These are phyloP conservation scores for Drosophila serrata DNA, from an alignment of 1,140 invertebrate species.

Conservation along the genomic window DNA sequence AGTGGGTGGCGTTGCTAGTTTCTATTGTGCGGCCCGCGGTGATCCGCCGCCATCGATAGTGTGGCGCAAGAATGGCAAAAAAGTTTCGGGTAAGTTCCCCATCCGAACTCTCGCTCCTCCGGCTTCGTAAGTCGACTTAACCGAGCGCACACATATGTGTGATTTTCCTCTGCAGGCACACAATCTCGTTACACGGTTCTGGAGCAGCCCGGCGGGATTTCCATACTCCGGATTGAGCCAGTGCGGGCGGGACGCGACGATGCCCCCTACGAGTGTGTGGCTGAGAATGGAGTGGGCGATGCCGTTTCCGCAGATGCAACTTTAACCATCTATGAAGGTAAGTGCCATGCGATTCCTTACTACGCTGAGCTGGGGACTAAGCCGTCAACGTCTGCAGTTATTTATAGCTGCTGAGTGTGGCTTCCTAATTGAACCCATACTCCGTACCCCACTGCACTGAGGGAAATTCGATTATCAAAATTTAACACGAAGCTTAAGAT, in stretches of 20 bases:
- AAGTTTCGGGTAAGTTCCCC: constrained; percentile 89
- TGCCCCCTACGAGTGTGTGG: constrained; percentile 97
- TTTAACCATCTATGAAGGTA: constrained; percentile 95
- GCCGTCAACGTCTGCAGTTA: constrained; percentile 41
- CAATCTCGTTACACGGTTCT: constrained; percentile 89
- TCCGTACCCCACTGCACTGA: constrained; percentile 33
- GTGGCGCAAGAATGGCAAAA: constrained; percentile 96
- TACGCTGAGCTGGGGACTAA: constrained; percentile 15
- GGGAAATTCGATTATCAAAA: constrained; percentile 5
- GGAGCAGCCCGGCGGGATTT: constrained; percentile 88
- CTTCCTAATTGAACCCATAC: constrained; percentile 51
- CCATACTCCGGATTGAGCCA: constrained; percentile 96
- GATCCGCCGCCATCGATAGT: constrained; percentile 95
- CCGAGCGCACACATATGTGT: constrained; percentile 7
- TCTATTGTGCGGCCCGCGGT: constrained; percentile 97
- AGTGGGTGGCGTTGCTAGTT: constrained; percentile 95
- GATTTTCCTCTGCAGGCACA: constrained; percentile 85
- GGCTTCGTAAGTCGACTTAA: constrained; percentile 38
- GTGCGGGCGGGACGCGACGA: constrained; percentile 93
- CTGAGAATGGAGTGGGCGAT: constrained; percentile 98
- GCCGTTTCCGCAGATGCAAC: constrained; percentile 95
- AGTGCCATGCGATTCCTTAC: constrained; percentile 56
- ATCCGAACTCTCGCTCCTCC: neutral
- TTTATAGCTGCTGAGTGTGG: constrained; percentile 38
- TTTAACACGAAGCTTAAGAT: neutral